Conservation (phyloP, 2,113 vertebrate species). For the Candoia aspera region DNA sequence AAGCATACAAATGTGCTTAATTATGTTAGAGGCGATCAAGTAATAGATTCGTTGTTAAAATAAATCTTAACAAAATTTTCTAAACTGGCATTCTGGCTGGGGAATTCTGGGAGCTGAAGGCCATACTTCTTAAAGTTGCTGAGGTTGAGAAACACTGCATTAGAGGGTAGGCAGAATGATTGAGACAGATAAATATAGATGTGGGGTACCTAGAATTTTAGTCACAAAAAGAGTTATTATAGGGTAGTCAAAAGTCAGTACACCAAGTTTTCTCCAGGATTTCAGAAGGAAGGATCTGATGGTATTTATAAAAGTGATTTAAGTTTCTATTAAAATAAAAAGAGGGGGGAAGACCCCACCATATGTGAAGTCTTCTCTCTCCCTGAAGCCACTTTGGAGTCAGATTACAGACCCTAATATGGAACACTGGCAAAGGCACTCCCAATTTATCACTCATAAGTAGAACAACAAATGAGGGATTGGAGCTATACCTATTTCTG, state of each 20-base stretch:
- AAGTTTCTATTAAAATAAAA: not conserved
- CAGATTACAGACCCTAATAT: not conserved
- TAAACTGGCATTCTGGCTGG: not conserved
- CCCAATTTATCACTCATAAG: not conserved
- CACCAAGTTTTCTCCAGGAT: not conserved
- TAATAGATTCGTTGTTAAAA: not conserved
- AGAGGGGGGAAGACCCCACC: too few species aligned
- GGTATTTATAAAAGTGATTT: not conserved
- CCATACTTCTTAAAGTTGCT: not conserved
- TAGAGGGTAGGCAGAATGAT: not conserved
- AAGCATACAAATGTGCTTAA: not conserved
- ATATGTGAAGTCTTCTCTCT: not conserved
- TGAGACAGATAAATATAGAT: not conserved
- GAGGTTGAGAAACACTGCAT: not conserved
- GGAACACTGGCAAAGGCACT: not conserved
- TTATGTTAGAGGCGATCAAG: not conserved
- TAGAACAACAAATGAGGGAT: not conserved
- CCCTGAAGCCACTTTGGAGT: not conserved
- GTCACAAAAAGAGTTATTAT: not conserved
- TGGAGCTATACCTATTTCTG: conserved; percentile 8
- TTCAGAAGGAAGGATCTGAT: not conserved
- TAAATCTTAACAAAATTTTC: not conserved
- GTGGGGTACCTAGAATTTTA: not conserved
- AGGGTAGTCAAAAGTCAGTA: not conserved
- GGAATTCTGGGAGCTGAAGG: not conserved